Evolutionary conservation across 2,113 vertebrate species (phyloP), one percentile per base, ranked within the genome.

Genomic region (Pyrgilauda ruficollis): DNA sequence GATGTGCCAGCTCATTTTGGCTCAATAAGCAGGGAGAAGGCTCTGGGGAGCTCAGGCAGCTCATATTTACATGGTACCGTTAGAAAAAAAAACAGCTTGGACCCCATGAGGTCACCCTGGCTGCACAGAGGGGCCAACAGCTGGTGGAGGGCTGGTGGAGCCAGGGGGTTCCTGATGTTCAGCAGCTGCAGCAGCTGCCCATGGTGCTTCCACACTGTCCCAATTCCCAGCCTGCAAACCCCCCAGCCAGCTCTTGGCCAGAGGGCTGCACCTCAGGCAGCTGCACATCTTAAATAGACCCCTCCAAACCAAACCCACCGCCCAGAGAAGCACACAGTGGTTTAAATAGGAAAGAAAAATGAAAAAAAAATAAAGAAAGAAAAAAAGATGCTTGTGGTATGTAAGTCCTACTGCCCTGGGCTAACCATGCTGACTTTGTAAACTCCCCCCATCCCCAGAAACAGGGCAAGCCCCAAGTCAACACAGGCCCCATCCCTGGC

Each of bases 171-270:
- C 5, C 15, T 52, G 92, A 44, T 37, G 22, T n/a, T 69, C 35
- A 44, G 66, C 56, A 58, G 79, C 47, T 18, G 0, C 18, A 37
- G 67, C 3, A 23, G 52, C 46, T 70, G 55, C 58, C 81, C 35
- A 7, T 0, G 5, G 53, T 46, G 31, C 72, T 86, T 62, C 22
- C 28, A 1, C 0, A 0, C 43, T 20, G 44, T 39, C 62, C 58
- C 74, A 74, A 52, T 37, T 88, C 47, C 24, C 47, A 3, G 2
- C 12, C 35, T 52, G 66, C 37, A 64, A 88, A 41, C 1, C 43
- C 37, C 22, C 19, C 6, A 1, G 33, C 55, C 73, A 5, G 52
- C 39, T 84, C 90, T 81, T 53, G 39, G 79, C 52, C 52, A 59
- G 27, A 9, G 26, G 9, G 6, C 63, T 93, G 83, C 70, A 87